Base-by-base conservation (phyloP, 1,140 invertebrate genomes). In the Cotesia typhae region DNA sequence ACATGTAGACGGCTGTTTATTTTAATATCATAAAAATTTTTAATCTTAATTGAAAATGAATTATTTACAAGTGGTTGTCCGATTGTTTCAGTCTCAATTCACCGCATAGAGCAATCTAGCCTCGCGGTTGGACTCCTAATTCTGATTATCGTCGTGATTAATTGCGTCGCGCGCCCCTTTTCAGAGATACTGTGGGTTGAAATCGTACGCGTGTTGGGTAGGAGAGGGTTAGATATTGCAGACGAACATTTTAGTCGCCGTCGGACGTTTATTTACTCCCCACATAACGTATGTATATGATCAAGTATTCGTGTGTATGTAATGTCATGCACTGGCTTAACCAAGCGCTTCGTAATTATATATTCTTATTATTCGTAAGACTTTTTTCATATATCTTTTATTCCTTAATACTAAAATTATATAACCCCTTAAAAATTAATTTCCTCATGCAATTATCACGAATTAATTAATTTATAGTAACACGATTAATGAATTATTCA, bases 121-220 rank as follows among this genome's bases (percentile, higher is more conserved):
- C 71, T 67, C 53, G 71, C 71, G 71, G 71, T 63, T 55, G 47
- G 53, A 47, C 65, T 66, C 55, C 70, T 72, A 72, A 72, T 72
- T 72, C 38, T 72, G 71, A 72, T 72, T 72, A 72, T 72, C 71
- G 71, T 61, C 53, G 64, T 72, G 71, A 72, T 72, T 72, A 72
- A 72, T 72, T 72, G 71, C 53, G 52, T 67, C 55, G 53, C 14
- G 1, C 51, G 37, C 70, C 51, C 70, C 28, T 47, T 55, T 55
- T 47, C 9, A 41, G 38, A 47, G 28, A 2, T 28, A 28, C 28
- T 47, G 10, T 37, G 41, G 55, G 61, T 55, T 17, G 41, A 51
- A 28, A 17, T 17, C 17, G n/a, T 17, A 12, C 38, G 64, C 38
- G 64, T 66, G 64, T 66, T 20, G 38, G 6, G 35, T 6, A 10